Evolutionary conservation across 1,140 invertebrate genomes (phyloP), one percentile per base, ranked within the genome.

Genomic region (Cydia splendana): DNA sequence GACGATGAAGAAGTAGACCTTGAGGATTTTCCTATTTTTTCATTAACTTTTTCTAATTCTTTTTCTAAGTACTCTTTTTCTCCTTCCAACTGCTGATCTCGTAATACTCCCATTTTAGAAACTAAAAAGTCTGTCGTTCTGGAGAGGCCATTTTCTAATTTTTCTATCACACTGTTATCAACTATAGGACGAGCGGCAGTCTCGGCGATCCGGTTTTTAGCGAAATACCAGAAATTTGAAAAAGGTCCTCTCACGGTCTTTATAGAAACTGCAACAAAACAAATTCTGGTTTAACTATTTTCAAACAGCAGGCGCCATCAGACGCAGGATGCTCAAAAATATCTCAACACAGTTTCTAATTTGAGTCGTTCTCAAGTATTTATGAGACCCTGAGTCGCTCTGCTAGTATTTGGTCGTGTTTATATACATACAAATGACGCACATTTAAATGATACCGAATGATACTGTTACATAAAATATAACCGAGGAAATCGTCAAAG

Each of bases 251-350:
- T 77, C 75, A 88, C 75, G 79, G 82, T 89, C 80, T 82, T 87
- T 81, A 91, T 71, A 86, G 91, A 91, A 93, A 90, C 91, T 93
- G 90, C 77, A 89, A 80, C 80, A 84, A 85, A 85, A 81, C 81
- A 85, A 85, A 83, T 48, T 75, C 62, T 75, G 79, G 78, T 53
- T 74, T 81, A 24, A 24, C 1, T 24, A 71, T 34, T 74, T 53
- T 77, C 20, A 20, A n/a, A 53, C 15, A 18, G n/a, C 51, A 53
- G 45, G 10, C 45, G 45, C 15, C 5, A 15, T 53, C 5, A 53
- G 1, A 57, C 15, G 0, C n/a, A 57, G 12, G 53, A n/a, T 13
- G 45, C 12, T 48, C 45, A 48, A 48, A 48, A 48, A 15, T 48
- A 48, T 48, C 10, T 42, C 7, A 15, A 2, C 3, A 15, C 9